Base-by-base conservation (phyloP, 2,113 vertebrate genomes). In the Gymnorhina tibicen region DNA sequence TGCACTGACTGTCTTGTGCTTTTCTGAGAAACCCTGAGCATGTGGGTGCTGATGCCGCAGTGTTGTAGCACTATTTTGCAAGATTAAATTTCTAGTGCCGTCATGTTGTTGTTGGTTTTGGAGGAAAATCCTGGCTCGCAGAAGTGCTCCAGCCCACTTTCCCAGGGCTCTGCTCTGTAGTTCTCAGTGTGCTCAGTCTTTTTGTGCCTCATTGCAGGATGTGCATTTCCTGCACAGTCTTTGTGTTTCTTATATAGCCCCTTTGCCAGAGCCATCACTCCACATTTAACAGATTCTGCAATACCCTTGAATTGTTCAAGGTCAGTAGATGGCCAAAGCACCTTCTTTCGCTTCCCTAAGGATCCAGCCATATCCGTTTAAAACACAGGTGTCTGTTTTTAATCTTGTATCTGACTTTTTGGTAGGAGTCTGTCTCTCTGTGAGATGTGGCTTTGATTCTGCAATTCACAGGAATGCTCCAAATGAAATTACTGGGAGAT, bases 301-400 rank as follows among this genome's bases (percentile, higher is more conserved):
- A 16, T 41, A 9, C 58, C 30, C 18, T 60, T 42, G 16, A 30
- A 8, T 35, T 59, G 23, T 44, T 5, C 23, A 46, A 46, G 56
- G 27, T 16, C 74, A 41, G 19, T 26, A n/a, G 30, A 3, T 46
- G 77, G 22, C 37, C n/a, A 53, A 7, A 69, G 20, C n/a, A 52
- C 23, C n/a, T 91, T 69, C 50, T 87, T 83, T 49, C 7, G 6
- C 50, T 67, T 79, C 30, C 17, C 46, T 47, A 20, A 82, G 17
- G 42, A 58, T 80, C 64, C 46, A 52, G 1, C n/a, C 1, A 0
- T 41, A 42, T 46, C 39, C 1, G 0, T 53, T 35, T n/a, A 53
- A 60, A 64, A 37, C 19, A n/a, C 15, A n/a, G 41, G 10, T 62
- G 21, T 23, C 67, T 60, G 24, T 47, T 68, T 18, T 10, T 46